A percentile compares a stretch with the other conserved stretches of the same genome.
Conservation (phyloP, 1,140 invertebrate species). For the Drosophila triauraria region DNA sequence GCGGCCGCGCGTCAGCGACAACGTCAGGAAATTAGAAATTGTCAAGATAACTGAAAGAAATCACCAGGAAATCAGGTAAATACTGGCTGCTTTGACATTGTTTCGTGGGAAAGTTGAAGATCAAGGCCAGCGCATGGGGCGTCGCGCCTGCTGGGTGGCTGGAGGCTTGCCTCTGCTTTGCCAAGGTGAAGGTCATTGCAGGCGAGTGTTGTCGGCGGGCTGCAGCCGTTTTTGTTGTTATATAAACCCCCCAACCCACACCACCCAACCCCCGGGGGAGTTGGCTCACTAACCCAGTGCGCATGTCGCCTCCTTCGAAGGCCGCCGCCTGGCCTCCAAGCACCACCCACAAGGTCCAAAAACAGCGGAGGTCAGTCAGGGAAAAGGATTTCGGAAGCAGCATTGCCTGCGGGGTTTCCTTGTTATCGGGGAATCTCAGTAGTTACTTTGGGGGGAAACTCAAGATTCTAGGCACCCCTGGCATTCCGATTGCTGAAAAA, state of each 20-base stretch:
- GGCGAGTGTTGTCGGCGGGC: slow-evolving; percentile 48
- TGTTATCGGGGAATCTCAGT: too few relatives aligned
- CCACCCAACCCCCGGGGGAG: not conserved
- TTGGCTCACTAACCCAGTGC: slow-evolving; percentile 66
- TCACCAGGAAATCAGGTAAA: slow-evolving; percentile 53
- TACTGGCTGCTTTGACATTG: not conserved
- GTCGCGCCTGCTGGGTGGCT: slow-evolving; percentile 19
- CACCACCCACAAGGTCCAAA: slow-evolving; percentile 17
- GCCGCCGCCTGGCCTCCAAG: slow-evolving; percentile 54
- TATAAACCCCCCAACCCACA: slow-evolving; percentile 49
- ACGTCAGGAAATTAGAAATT: slow-evolving; percentile 10
- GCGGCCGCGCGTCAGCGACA: slow-evolving; percentile 2
- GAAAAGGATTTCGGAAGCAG: not conserved
- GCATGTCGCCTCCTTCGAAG: slow-evolving; percentile 66
- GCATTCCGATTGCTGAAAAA: too few relatives aligned
- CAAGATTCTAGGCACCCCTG: too few relatives aligned
- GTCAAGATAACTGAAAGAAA: slow-evolving; percentile 15
- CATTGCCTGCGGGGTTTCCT: not conserved
- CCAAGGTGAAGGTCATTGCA: slow-evolving; percentile 80
- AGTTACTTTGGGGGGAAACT: too few relatives aligned
- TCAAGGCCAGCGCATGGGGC: slow-evolving; percentile 53
- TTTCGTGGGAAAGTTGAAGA: slow-evolving; percentile 63
- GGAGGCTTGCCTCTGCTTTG: slow-evolving; percentile 46
- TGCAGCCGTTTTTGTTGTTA: slow-evolving; percentile 74
- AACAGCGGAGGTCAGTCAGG: slow-evolving; percentile 7